These are phyloP conservation scores for Pegoplata infirma DNA, from an alignment of 2,888 invertebrate species.

Conservation along the genomic window DNA sequence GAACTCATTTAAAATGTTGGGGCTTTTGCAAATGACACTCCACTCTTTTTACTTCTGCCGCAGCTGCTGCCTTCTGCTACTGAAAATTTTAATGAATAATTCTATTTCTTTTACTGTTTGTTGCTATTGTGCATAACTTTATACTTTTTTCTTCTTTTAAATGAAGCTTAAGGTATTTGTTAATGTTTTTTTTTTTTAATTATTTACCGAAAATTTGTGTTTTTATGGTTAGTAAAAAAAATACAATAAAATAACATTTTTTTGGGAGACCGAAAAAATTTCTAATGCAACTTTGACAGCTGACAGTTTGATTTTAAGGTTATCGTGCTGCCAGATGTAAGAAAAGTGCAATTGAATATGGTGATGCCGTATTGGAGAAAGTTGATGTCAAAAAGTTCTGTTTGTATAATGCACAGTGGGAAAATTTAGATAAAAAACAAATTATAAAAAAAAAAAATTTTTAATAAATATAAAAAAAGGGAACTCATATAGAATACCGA, in stretches of 20 bases:
- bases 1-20: not conserved
- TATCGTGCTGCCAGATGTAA: constrained; percentile 6
- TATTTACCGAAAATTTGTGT: not conserved
- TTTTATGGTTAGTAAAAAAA: constrained; percentile 6
- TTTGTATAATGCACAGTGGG: constrained; percentile 3
- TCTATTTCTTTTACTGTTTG: not conserved
- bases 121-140: not conserved
- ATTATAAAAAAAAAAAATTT: too few species aligned
- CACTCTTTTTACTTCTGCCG: not conserved
- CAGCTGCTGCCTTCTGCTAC: not conserved
- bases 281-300: constrained; percentile 45
- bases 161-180: not conserved
- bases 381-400: not conserved
- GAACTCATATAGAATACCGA: too few species aligned
- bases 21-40: not conserved
- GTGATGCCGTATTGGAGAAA: not conserved
- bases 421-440: too few species aligned
- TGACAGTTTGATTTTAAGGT: constrained; percentile 10
- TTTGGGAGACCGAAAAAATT: constrained; percentile 22
- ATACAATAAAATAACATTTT: constrained; percentile 42
- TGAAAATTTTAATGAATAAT: not conserved
- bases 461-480: too few species aligned
- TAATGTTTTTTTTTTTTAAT: not conserved
- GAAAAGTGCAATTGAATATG: not conserved
- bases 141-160: not conserved